phyloP scores from a whole-genome alignment of 2,113 vertebrate species.

The Gambusia affinis region DNA sequence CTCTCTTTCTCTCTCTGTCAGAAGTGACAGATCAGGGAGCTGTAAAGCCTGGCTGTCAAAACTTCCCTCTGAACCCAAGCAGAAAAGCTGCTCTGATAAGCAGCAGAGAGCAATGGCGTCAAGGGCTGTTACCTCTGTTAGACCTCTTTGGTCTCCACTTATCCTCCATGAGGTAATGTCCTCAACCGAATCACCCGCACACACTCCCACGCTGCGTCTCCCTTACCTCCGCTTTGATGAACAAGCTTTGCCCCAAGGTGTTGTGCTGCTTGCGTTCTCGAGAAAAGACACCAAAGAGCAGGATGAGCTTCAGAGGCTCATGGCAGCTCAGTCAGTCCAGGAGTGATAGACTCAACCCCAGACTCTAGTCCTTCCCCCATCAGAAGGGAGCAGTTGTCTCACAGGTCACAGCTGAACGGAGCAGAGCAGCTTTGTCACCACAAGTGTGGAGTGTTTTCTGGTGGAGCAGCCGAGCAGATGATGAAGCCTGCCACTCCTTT shows the following conservation, averaged over 20 bases:
- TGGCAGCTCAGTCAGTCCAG: conserved; percentile 26
- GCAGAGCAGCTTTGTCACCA: conserved; percentile 51
- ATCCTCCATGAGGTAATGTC: conserved; percentile 74
- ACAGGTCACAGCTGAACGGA: conserved; percentile 54
- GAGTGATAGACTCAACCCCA: conserved; percentile 20
- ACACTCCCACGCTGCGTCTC: conserved; percentile 35
- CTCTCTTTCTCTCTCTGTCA: conserved; percentile 50
- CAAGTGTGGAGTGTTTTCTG: conserved; percentile 43
- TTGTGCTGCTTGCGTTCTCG: conserved; percentile 18
- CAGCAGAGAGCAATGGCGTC: conserved; percentile 55
- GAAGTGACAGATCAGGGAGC: conserved; percentile 43
- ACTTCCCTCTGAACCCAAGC: conserved; percentile 73
- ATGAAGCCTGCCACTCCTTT: conserved; percentile 57
- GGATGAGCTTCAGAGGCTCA: conserved; percentile 12
- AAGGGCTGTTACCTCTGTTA: conserved; percentile 59
- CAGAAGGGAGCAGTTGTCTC: conserved; percentile 69
- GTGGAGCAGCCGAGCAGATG: conserved; percentile 55
- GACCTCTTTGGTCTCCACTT: conserved; percentile 65
- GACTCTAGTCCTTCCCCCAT: conserved; percentile 40
- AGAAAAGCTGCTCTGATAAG: conserved; percentile 72
- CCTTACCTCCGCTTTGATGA: conserved; percentile 51
- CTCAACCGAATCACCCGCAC: conserved; percentile 54
- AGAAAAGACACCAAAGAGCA: conserved; percentile 18
- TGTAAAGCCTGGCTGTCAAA: conserved; percentile 81
- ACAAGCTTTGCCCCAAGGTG: conserved; percentile 36